Percentiles rank a stretch among this genome's conserved stretches.
These are phyloP conservation scores for Lingula anatina DNA, from an alignment of 2,888 invertebrate genomes.

Conservation along the genomic window DNA sequence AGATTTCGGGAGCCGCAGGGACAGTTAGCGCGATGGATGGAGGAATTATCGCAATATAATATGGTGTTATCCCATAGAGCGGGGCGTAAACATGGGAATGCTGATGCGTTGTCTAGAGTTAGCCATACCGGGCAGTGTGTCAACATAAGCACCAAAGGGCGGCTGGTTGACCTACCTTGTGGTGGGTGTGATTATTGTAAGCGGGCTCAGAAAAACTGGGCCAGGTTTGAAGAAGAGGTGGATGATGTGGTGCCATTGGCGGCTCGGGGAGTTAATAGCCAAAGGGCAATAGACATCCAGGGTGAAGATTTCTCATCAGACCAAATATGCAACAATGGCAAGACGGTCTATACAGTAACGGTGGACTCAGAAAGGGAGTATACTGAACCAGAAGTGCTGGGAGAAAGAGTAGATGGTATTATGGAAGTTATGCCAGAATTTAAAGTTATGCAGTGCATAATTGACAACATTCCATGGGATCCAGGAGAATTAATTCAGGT, in stretches of 20 bases:
- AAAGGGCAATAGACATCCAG: no score
- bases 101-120: slow-evolving; percentile 6
- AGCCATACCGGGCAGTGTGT: not conserved
- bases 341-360: no score
- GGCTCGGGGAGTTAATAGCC: not conserved
- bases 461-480: not conserved
- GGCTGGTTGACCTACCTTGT: slow-evolving; percentile 1
- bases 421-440: not conserved
- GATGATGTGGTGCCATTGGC: slow-evolving; percentile 5
- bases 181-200: slow-evolving; percentile 5
- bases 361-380: not conserved
- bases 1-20: slow-evolving; percentile 5
- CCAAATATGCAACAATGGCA: no score
- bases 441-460: not conserved
- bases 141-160: no score
- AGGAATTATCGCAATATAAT: slow-evolving; percentile 8
- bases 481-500: not conserved
- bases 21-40: slow-evolving; percentile 9
- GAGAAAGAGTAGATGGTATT: not conserved
- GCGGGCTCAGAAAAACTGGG: slow-evolving; percentile 3
- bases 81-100: slow-evolving; percentile 10
- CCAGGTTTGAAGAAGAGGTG: slow-evolving; percentile 1
- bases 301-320: no score
- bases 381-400: not conserved
- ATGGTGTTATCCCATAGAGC: slow-evolving; percentile 10